Evolutionary conservation across 1,140 invertebrate species (phyloP), one percentile per base, ranked within the genome.

Genomic region (Halesus radiatus): DNA sequence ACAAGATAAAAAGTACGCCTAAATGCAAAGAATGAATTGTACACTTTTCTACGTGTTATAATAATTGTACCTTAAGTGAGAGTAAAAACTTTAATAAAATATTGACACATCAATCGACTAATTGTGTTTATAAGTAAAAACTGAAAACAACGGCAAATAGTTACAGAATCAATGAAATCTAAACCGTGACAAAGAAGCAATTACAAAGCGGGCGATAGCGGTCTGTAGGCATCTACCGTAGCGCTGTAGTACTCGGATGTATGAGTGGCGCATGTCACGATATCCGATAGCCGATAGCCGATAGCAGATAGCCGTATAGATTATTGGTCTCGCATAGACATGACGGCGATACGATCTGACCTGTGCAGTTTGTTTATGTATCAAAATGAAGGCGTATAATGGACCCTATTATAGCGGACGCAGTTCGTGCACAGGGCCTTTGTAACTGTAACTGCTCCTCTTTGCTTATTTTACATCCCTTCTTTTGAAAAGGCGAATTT

Each of bases 301-400:
- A 64, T 64, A 54, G 53, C 15, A 1, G 18, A 54, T 54, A 54
- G 53, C 18, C 53, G 16, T n/a, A 54, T 62, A 62, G 58, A 22
- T 23, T 13, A 20, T 26, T 16, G 50, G 26, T 60, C 18, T 23
- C 53, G 74, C 37, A 45, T 64, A 23, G 29, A 20, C 37, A 37
- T 53, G 20, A 5, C 45, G 16, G n/a, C 54, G 79, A 80, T 80
- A 80, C 26, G 3, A 80, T 80, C 79, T 80, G 74, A 80, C 79
- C 79, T 80, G 79, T 80, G 26, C 73, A 73, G 62, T 80, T 80
- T 76, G 74, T 80, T 80, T 80, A 80, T 80, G 79, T 76, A 80
- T 75, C 58, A 58, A 68, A 76, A 80, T 70, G 54, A 15, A 75
- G 70, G 70, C 79, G 72, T 75, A 72, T 76, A 80, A 76, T 68